Base-by-base conservation (phyloP, 1,140 invertebrate genomes). In the Spodoptera frugiperda region DNA sequence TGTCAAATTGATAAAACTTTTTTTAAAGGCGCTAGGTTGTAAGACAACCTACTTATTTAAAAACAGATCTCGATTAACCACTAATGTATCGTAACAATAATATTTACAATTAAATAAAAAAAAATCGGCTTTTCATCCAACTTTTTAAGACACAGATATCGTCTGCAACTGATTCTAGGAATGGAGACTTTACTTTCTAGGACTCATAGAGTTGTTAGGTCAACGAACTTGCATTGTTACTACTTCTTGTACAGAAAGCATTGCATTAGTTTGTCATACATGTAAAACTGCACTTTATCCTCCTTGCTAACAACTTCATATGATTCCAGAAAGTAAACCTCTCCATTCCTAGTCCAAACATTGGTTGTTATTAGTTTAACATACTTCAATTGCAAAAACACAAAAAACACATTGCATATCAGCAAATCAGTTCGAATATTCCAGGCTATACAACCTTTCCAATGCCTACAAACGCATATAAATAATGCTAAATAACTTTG, bases 1-100 rank as follows among this genome's bases (percentile, higher is more conserved):
- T 82, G 83, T 84, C 77, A 78, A 81, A 75, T 78, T 81, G 65
- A 79, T 78, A 80, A 68, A 82, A 82, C 61, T 49, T 63, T n/a
- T 30, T 51, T 51, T 54, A 51, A 72, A 53, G 71, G 77, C 67
- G 63, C 63, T 71, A 53, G 71, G 59, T 78, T 75, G 79, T 63
- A 53, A 77, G 67, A 77, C 81, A 76, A 80, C 77, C 75, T 79
- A 82, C 81, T 84, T 81, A 80, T 46, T 65, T 71, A 78, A 76
- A 83, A 81, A 86, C 84, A 86, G 84, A 86, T 86, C 84, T 86
- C 79, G 67, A 75, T 82, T 84, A 86, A 82, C 78, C 61, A 82
- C 84, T 86, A 84, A 82, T 78, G 77, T 81, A 79, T 78, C 71
- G 57, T 84, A 82, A 82, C 76, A 81, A 84, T 84, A 81, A 82